Evolutionary conservation across 2,113 vertebrate genomes (phyloP), one percentile per base, ranked within the genome.

Genomic region (Circaetus cinerascens): DNA sequence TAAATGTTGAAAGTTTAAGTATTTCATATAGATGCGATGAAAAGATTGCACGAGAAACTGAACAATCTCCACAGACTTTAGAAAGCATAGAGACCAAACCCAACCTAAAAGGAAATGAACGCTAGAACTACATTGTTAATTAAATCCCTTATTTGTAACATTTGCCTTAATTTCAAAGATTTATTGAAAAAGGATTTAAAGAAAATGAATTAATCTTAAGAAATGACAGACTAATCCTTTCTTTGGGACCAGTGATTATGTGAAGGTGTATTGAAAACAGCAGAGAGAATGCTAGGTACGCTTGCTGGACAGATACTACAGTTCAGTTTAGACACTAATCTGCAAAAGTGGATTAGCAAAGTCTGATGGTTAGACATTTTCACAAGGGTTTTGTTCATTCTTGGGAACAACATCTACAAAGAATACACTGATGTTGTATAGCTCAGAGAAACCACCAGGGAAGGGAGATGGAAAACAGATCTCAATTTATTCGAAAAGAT

Each of bases 161-260:
- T 92, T 96, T 96, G 71, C 96, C 93, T 94, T 95, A 93, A 97
- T 96, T 96, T 95, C 86, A 92, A 77, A 91, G 77, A 90, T 91
- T 88, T 96, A 89, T 95, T 95, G 88, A 93, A 88, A 89, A 66
- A 40, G 60, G 71, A 91, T 93, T 97, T 89, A 79, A 90, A 48
- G 67, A 57, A 95, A 73, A 87, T 68, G 48, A 95, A 94, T 91
- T 88, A 62, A 81, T 73, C 68, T 86, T 40, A 81, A 94, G 77
- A 91, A 94, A 95, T 88, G 63, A 67, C 36, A 76, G 75, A 57
- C 59, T 90, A 97, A 95, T 86, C 75, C 80, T 94, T 96, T 91
- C 87, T 41, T 93, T 88, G 93, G 85, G 87, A 88, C 5, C 29
- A n/a, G 68, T n/a, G 88, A 68, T 94, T 89, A 86, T 69, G 30